Base-by-base conservation (phyloP, 1,140 invertebrate species). In the Aporrectodea caliginosa region DNA sequence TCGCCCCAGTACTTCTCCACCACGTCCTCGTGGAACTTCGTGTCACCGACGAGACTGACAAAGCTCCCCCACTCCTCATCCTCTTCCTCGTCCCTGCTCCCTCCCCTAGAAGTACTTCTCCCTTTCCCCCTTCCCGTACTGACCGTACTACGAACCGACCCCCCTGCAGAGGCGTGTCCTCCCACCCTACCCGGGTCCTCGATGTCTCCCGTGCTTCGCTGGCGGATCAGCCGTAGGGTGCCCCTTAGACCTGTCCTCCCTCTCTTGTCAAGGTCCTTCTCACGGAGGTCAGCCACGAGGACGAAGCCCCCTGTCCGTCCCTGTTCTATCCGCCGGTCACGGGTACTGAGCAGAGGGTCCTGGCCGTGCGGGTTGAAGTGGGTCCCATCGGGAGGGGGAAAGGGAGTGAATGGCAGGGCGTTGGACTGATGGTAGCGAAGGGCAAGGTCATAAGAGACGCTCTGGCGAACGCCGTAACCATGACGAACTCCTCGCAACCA, bases 401-500 rank as follows among this genome's bases (percentile, higher is more conserved):
- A 22, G 6, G 43, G 43, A 6, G 43, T 12, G 22, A 22, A 58
- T 22, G 43, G 43, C 81, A 95, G 86, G 16, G 96, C 97, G 16
- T 93, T 93, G 71, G 86, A 82, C 58, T 95, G 90, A 22, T 58
- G 43, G 22, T 58, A 93, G 43, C 43, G 43, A 58, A 58, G 43
- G 12, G 90, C 90, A 72, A 86, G 82, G 68, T 96, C 96, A 89
- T 98, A 99, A 1, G 12, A 96, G 94, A 97, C 97, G 84, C 95
- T 98, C 73, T 94, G 94, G 58, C 98, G 91, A 27, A 99, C 96
- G 12, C 98, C 98, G 86, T 98, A 99, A 1, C 98, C 98, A 86
- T 99, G 97, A 58, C 98, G 91, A 92, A 98, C 94, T 0, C 98
- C 98, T 77, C 96, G 92, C 86, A 96, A 91, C 97, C 97, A 99